phyloP scores from a whole-genome alignment of 2,888 invertebrate genomes.

The Coecobrya sp. region DNA sequence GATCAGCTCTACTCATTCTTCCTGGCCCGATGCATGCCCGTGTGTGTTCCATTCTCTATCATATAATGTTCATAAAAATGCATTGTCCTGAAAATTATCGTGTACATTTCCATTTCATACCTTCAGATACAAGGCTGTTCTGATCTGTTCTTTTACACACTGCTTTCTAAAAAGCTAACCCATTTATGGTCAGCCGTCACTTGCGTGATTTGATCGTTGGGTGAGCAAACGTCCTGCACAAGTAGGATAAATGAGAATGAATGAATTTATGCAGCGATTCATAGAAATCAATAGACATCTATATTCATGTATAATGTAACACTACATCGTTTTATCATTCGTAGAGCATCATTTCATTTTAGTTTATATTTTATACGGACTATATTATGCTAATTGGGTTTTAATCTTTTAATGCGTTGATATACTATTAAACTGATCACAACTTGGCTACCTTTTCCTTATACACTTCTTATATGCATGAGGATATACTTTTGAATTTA shows the following conservation, averaged over 20 bases:
- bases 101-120: conserved; percentile 70
- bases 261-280: conserved; percentile 42
- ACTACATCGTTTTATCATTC: not conserved
- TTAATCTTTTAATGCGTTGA: not conserved
- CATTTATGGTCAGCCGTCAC: conserved; percentile 55
- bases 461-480: too few relatives aligned
- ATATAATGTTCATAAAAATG: conserved; percentile 67
- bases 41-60: conserved; percentile 65
- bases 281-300: not conserved
- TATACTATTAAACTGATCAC: too few relatives aligned
- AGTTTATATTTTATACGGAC: not conserved
- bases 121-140: conserved; percentile 44
- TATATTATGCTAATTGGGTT: not conserved
- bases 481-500: too few relatives aligned
- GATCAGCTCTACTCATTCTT: not conserved
- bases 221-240: conserved; percentile 70
- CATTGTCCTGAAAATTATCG: conserved; percentile 65
- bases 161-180: conserved; percentile 63
- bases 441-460: too few relatives aligned
- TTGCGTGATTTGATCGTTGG: conserved; percentile 66
- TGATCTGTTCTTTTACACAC: conserved; percentile 21
- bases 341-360: not conserved
- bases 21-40: not conserved
- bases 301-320: not conserved
- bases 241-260: conserved; percentile 37